Percentiles rank a stretch among this genome's conserved stretches.
Conservation (phyloP, 1,140 invertebrate genomes). For the Drosophila willistoni region DNA sequence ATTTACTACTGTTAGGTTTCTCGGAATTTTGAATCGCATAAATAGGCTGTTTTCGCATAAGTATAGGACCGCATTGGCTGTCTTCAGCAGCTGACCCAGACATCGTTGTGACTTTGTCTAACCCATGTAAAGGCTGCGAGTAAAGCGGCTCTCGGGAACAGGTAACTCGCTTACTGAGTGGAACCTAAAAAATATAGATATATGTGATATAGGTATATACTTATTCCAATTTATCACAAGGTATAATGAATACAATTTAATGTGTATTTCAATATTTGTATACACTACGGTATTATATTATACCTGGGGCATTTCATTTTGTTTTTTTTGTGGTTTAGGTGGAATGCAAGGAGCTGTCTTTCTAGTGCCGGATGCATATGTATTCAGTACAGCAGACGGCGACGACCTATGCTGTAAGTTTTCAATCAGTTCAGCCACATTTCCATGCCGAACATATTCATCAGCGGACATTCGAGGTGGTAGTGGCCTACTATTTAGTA, state of each 20-base stretch:
- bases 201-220: no score
- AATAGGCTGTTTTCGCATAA: conserved; percentile 40
- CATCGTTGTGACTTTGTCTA: conserved; percentile 19
- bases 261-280: no score
- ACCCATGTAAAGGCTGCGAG: conserved; percentile 77
- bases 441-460: conserved; percentile 37
- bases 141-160: conserved; percentile 83
- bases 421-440: conserved; percentile 49
- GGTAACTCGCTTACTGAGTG: conserved; percentile 73
- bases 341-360: conserved; percentile 49
- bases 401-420: conserved; percentile 42
- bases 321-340: conserved; percentile 51
- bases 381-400: neutral
- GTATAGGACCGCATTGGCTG: neutral
- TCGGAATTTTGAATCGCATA: conserved; percentile 19
- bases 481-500: conserved; percentile 14
- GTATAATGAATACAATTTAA: no score
- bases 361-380: neutral
- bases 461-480: conserved; percentile 3
- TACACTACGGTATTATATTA: neutral
- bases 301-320: conserved; percentile 56
- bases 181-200: conserved; percentile 45
- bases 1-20: conserved; percentile 34
- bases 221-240: no score
- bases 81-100: neutral